Evolutionary conservation across 2,113 vertebrate genomes (phyloP), one percentile per base, ranked within the genome.

Genomic region (Calyptommatus sinebrachiatus): DNA sequence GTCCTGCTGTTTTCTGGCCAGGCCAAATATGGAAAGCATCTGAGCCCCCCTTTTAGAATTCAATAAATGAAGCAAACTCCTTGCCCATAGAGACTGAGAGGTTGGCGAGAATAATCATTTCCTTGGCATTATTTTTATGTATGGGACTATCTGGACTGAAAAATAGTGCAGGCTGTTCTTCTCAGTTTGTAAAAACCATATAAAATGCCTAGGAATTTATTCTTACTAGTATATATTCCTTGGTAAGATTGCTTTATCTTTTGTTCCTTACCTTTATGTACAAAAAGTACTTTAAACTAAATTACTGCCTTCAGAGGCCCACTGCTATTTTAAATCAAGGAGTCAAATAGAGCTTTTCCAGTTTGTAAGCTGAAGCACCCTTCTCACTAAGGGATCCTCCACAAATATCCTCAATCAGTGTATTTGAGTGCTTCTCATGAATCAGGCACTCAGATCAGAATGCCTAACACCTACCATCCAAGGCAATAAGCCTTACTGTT

Each of bases 251-350:
- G 18, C 28, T 29, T 9, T 50, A 7, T 73, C n/a, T 28, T 53
- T 53, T 14, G 2, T 14, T 14, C 16, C 50, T 53, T 77, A 2
- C 21, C 24, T 53, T 50, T 74, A 48, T 61, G 21, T 80, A 82
- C 10, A 35, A 41, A 24, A 67, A 77, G 3, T 14, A 53, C 50
- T 53, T 53, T 53, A 53, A 53, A 53, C 50, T 14, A 88, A 65
- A 77, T 65, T 62, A 82, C 83, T 83, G 53, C 48, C 81, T 88
- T 63, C 71, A 3, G 18, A 70, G 80, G 71, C 29, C 67, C 65
- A 28, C 62, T n/a, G 10, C 24, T n/a, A 8, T 8, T 26, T 26
- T 65, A n/a, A 53, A 53, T 8, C 16, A 53, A 48, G 16, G 50
- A 14, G 2, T 9, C 16, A 9, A 8, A 14, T 14, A 14, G 6